Evolutionary conservation across 2,113 vertebrate species (phyloP).

Genomic region (Poeciliopsis turrubarensis): DNA sequence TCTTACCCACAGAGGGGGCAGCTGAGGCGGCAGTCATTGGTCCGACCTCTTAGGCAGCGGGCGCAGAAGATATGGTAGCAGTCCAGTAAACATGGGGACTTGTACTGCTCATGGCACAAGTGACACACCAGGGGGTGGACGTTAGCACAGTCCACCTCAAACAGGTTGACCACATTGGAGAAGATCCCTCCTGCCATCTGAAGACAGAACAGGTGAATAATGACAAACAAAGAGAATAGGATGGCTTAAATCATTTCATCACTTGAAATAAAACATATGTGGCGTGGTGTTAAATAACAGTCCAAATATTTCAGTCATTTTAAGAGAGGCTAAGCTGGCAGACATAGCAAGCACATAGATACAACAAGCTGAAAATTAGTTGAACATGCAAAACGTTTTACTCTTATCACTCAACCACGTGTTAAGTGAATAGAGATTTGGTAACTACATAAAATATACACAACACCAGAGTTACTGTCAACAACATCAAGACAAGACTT

Average conservation of each 20-base stretch:
- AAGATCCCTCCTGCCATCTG: conserved; percentile 90
- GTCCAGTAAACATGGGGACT: conserved; percentile 89
- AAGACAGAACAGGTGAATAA: not conserved
- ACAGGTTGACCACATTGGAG: conserved; percentile 77
- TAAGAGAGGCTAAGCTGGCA: not conserved
- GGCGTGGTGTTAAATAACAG: conserved; percentile 5
- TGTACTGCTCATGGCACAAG: conserved; percentile 88
- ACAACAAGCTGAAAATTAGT: not conserved
- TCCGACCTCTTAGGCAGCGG: conserved; percentile 85
- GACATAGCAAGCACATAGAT: not conserved
- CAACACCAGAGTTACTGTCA: conserved; percentile 1
- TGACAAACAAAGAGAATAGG: not conserved
- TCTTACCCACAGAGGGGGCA: conserved; percentile 92
- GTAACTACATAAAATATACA: conserved; percentile 17
- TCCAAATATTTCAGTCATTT: not conserved
- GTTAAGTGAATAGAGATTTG: conserved; percentile 9
- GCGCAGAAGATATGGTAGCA: conserved; percentile 94
- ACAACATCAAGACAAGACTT: conserved; percentile 11
- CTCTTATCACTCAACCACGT: conserved; percentile 59
- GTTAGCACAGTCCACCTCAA: conserved; percentile 79
- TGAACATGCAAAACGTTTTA: not conserved
- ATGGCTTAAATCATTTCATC: conserved; percentile 6
- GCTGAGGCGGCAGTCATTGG: conserved; percentile 80
- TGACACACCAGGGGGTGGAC: conserved; percentile 89
- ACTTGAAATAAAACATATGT: not conserved